Evolutionary conservation across 1,140 invertebrate species (phyloP), one percentile per base, ranked within the genome.

Genomic region (Drosophila willistoni): DNA sequence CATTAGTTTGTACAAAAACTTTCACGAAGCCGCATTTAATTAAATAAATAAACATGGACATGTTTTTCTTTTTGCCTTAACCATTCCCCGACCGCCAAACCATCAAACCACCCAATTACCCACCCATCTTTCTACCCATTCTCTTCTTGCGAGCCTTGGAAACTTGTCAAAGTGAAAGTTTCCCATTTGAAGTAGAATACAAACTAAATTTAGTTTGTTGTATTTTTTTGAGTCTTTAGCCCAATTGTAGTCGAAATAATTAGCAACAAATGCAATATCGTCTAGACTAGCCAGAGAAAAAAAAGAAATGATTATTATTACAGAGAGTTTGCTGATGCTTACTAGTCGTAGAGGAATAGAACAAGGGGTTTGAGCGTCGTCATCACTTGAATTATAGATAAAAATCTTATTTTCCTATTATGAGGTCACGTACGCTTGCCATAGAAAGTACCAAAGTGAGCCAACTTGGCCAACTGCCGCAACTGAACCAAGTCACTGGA

Each of bases 331-430:
- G 68, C 44, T 66, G 57, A 54, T 68, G 77, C 59, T 67, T 77
- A 29, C 64, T 42, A 29, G 13, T 36, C 19, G 44, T 25, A 34
- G 25, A 6, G 44, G 41, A 13, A 9, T 12, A 54, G 10, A 64
- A 25, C 41, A 56, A 64, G 62, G 25, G 36, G 36, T 12, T 51
- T 75, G 55, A 64, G 41, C 59, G 64, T 25, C 72, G 78, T 33
- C 82, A 61, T 63, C 14, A 72, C 63, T 73, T 74, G 83, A 89
- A 89, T 87, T 87, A 77, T 87, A 87, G 83, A 87, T 87, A 89
- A 73, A 89, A 87, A 87, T 87, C 83, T 89, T 87, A 78, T 86
- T 87, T 83, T 74, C 68, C 76, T 80, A 83, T 83, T 89, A 89
- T 83, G 79, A 80, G 83, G 84, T 87, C 83, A 87, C 83, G 83